phyloP scores from a whole-genome alignment of 2,113 vertebrate genomes.

The Choloepus hoffmanni region DNA sequence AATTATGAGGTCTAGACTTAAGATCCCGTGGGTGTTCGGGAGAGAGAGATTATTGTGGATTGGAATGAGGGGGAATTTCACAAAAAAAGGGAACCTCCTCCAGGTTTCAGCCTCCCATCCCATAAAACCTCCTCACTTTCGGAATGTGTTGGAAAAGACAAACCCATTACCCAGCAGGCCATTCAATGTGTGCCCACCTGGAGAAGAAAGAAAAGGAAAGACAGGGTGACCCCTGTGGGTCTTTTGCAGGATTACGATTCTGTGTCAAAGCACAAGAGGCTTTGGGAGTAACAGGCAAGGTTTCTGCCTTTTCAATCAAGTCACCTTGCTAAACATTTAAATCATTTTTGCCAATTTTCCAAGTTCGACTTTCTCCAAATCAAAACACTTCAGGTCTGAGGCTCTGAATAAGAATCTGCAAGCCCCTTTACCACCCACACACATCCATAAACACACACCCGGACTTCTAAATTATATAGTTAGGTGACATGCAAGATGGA shows the following conservation, averaged over 20 bases:
- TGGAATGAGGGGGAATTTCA: not conserved
- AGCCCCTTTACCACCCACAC: not conserved
- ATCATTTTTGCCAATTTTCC: slow-evolving; percentile 1
- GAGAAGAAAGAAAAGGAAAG: not conserved
- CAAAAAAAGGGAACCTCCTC: not conserved
- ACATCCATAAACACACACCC: not conserved
- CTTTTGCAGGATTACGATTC: not conserved
- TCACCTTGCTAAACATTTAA: slow-evolving; percentile 10
- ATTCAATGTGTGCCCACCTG: not conserved
- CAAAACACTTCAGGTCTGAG: not conserved
- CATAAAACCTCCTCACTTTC: not conserved
- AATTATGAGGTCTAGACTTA: not conserved
- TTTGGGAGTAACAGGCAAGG: not conserved
- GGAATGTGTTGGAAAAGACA: not conserved
- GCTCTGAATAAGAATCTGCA: not conserved
- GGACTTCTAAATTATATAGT: not conserved
- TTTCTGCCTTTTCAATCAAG: not conserved
- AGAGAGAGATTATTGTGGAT: not conserved
- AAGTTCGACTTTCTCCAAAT: not conserved
- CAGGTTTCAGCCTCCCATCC: not conserved
- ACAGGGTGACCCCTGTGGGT: too few species aligned
- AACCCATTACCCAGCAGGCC: too few species aligned
- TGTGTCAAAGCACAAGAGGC: not conserved
- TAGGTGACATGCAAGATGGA: not conserved
- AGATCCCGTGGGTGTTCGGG: not conserved